These are phyloP conservation scores for Helogale parvula DNA, from an alignment of 2,113 vertebrate species.

Conservation along the genomic window DNA sequence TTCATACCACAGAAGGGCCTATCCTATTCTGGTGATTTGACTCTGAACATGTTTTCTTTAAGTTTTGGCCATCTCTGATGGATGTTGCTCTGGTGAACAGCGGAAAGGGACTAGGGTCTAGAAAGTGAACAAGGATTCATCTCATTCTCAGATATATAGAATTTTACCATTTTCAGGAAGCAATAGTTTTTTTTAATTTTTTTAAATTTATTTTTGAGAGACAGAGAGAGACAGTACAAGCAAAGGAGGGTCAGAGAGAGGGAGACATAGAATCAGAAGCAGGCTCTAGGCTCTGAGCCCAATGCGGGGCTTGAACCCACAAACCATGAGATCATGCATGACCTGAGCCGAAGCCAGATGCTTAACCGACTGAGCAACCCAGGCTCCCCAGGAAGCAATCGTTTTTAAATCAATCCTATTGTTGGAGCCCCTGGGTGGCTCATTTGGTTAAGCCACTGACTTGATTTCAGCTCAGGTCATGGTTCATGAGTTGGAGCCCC, in stretches of 20 bases:
- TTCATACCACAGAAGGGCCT: background rate
- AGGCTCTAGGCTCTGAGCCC: no score
- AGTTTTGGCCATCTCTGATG: background rate
- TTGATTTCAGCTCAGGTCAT: no score
- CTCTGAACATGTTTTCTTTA: background rate
- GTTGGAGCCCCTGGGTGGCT: background rate
- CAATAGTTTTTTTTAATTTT: background rate
- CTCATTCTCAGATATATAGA: background rate
- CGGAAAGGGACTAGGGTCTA: accelerated
- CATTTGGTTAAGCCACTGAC: no score
- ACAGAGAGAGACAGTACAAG: no score
- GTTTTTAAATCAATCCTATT: background rate
- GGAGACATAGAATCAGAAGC: no score
- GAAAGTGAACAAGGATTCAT: background rate
- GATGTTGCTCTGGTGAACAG: accelerated
- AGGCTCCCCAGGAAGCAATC: background rate
- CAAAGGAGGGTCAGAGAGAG: no score
- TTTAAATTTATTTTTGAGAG: no score
- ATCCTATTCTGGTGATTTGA: background rate
- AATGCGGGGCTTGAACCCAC: no score
- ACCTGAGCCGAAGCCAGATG: no score
- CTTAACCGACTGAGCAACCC: no score
- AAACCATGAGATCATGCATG: no score
- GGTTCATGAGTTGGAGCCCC: no score
- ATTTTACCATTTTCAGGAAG: background rate